Base-by-base conservation (phyloP, 2,113 vertebrate genomes). In the Urocolius indicus region DNA sequence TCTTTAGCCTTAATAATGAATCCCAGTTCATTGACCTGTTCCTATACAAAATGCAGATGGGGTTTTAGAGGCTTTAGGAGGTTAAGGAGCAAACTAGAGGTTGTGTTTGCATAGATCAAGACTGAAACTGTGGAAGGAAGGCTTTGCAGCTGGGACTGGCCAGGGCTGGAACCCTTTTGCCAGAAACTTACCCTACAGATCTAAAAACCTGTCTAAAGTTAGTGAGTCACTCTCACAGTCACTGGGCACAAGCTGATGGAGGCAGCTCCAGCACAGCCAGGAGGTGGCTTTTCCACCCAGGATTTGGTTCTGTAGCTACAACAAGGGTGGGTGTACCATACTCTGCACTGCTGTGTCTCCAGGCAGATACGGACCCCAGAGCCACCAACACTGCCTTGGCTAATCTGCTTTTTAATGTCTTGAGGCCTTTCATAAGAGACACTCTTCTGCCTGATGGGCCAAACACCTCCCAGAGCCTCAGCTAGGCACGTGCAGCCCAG, bases 151-250 rank as follows among this genome's bases (percentile, higher is more conserved):
- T 89, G 59, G 89, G 85, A 87, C 88, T 94, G 94, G 95, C 96
- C 46, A 5, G 57, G 57, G 19, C 83, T 71, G 75, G 29, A 45
- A 30, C 72, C 48, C 61, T 84, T 59, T n/a, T 51, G 66, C 38
- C 54, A 74, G 93, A 95, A 87, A 76, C 66, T 11, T 13, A 43
- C 63, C 49, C 16, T 36, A 46, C 19, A 86, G 46, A 83, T 83
- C 93, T 91, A 91, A 93, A 95, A 95, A 77, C 75, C 76, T 89
- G 54, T 93, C 80, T 95, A 92, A 95, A 93, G 95, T 83, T 74
- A 96, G 51, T 7, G 88, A 87, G 63, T 57, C 23, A n/a, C n/a
- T n/a, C n/a, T n/a, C n/a, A 2, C 21, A 54, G 46, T 51, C 36
- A 49, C 34, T 2, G 0, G 13, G 16, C 10, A 18, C 2, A 3